A percentile compares a stretch with the other conserved stretches of the same genome.
Evolutionary conservation across 2,113 vertebrate species (phyloP).

Genomic region (Orcinus orca): DNA sequence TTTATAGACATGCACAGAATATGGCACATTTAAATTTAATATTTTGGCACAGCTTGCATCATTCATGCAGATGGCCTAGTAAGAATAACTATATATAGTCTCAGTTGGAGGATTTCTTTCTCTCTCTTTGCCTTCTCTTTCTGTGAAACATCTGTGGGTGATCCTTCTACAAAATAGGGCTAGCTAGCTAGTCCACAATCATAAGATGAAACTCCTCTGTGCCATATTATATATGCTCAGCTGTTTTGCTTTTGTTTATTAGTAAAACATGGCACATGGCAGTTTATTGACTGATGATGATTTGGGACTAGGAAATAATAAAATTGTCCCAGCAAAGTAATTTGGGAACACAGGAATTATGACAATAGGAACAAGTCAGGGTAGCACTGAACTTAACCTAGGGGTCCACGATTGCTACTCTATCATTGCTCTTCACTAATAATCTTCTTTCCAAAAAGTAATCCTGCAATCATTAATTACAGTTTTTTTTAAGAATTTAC

Average conservation of each 20-base stretch:
- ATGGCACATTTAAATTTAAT: constrained; percentile 41
- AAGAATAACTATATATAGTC: constrained; percentile 43
- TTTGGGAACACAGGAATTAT: background rate
- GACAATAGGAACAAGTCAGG: background rate
- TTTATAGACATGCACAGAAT: background rate
- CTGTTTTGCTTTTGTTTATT: constrained; percentile 35
- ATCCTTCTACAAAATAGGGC: background rate
- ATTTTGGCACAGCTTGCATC: constrained; percentile 41
- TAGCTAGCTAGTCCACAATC: background rate
- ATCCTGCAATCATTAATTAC: background rate
- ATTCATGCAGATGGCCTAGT: background rate
- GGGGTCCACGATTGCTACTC: background rate
- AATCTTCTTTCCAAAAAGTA: background rate
- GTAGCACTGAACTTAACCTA: background rate
- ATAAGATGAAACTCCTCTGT: constrained; percentile 2
- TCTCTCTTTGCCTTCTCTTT: background rate
- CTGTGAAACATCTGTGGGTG: constrained; percentile 34
- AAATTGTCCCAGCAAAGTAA: background rate
- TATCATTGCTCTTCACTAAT: background rate
- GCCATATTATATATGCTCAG: constrained; percentile 16
- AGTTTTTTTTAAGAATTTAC: background rate
- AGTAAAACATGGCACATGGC: background rate
- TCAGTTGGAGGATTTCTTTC: background rate
- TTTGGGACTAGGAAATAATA: background rate
- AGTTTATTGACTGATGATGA: constrained; percentile 42